phyloP scores from a whole-genome alignment of 2,797 vertebrate species.

The Neosalanx taihuensis region DNA sequence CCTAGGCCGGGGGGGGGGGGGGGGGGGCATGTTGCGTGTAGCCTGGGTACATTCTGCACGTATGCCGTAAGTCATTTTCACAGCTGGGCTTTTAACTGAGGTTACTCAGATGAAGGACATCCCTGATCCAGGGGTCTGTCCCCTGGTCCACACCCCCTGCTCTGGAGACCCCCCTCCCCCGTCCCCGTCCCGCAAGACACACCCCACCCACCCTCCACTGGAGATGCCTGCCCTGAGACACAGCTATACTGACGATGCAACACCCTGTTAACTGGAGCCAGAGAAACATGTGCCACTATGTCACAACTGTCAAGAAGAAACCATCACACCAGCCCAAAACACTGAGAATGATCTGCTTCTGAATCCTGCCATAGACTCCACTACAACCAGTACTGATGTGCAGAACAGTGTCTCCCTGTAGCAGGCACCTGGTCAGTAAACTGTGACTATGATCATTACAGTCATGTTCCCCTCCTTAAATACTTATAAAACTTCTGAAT shows the following conservation, averaged over 20 bases:
- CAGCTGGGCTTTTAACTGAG: constrained; percentile 71
- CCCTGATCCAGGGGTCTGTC: constrained; percentile 66
- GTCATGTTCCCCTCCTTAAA: neutral
- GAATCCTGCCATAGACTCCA: no score
- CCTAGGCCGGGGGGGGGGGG: constrained; percentile 35
- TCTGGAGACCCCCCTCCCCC: constrained; percentile 35
- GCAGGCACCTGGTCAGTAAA: no score
- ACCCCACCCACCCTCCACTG: constrained; percentile 51
- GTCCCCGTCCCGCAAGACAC: constrained; percentile 59
- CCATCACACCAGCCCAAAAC: no score
- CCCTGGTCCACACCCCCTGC: constrained; percentile 50
- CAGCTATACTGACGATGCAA: constrained; percentile 13
- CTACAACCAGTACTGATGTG: no score
- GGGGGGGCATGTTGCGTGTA: constrained; percentile 57
- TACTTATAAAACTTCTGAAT: neutral
- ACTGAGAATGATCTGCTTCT: no score
- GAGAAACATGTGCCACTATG: neutral
- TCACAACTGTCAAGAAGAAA: no score
- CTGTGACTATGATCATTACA: no score
- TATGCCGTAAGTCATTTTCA: constrained; percentile 77
- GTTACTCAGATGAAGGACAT: constrained; percentile 72
- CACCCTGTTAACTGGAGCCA: constrained; percentile 11
- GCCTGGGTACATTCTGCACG: constrained; percentile 66
- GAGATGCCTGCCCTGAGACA: neutral
- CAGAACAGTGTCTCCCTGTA: no score